Evolutionary conservation across 2,113 vertebrate species (phyloP).

Genomic region (Coracopsis vasa): DNA sequence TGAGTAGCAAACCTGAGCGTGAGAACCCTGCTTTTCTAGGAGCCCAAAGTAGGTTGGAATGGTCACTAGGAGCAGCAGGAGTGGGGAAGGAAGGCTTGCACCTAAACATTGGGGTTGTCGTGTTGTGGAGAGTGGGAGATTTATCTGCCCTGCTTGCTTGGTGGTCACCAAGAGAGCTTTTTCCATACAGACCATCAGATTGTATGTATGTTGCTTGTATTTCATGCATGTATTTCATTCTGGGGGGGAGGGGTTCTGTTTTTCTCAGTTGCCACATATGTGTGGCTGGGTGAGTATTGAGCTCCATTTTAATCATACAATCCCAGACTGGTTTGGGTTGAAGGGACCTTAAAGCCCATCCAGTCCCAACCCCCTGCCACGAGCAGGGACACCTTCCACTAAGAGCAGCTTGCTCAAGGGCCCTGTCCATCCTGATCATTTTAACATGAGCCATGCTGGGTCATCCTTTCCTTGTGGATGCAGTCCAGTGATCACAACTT

Average conservation of each 20-base stretch:
- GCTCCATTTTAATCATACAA: not conserved
- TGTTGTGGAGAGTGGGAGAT: not conserved
- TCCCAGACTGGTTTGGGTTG: not conserved
- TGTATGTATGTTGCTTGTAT: not conserved
- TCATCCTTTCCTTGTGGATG: not conserved
- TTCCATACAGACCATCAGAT: not conserved
- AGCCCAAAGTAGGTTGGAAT: not conserved
- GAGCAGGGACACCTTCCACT: not conserved
- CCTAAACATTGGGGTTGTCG: not conserved
- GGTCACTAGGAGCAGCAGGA: not conserved
- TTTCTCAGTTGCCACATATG: not conserved
- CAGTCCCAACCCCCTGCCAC: not conserved
- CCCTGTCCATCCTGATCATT: not conserved
- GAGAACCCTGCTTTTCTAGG: not conserved
- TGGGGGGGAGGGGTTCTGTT: too few species aligned
- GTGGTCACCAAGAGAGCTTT: not conserved
- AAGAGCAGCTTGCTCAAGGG: not conserved
- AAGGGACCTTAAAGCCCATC: not conserved
- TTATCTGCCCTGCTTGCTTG: not conserved
- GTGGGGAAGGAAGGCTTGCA: not conserved
- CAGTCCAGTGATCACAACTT: not conserved
- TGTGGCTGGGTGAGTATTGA: not conserved
- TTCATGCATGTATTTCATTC: not conserved
- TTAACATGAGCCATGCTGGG: not conserved
- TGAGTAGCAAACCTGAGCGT: accelerated